Evolutionary conservation across 2,113 vertebrate genomes (phyloP), one percentile per base, ranked within the genome.

Genomic region (Microtus ochrogaster): DNA sequence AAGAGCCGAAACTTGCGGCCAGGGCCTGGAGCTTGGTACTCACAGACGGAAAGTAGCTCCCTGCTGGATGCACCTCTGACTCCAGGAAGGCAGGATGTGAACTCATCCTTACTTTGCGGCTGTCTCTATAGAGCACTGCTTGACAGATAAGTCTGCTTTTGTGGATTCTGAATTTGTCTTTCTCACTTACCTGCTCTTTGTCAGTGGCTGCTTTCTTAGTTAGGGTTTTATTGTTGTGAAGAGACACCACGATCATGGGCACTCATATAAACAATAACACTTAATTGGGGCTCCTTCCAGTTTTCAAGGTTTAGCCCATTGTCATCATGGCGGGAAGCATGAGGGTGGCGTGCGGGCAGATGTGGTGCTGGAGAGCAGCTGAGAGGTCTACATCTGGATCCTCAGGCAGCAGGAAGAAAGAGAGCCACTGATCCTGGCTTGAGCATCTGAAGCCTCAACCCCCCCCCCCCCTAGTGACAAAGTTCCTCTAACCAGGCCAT

Each of bases 61-160:
- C 44, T 66, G 28, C 30, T 3, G 36, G n/a, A 66, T 13, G 41
- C 17, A 39, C 4, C 70, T 82, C 49, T 90, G 36, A 82, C 44
- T 33, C 36, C 39, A 55, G 76, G 44, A 87, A 91, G 22, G 41
- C 28, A 89, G 63, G 47, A 24, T 4, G 0, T 1, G 4, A 14
- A 0, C 1, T 19, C 2, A n/a, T 4, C 47, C 17, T 3, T 11
- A 21, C 28, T 30, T n/a, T 28, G 63, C 30, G 19, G 24, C 63
- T 86, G 33, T 65, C 24, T 14, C 7, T 44, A 1, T 9, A 4
- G 12, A 72, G 33, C 0, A 1, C 39, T 17, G 17, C 65, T 13
- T 39, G 24, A 44, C 21, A 52, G n/a, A 14, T 24, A n/a, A 0
- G 0, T 28, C 28, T 2, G 2, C 52, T 24, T 39, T 12, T 66